Conservation (phyloP, 2,113 vertebrate species). For the Mesocricetus auratus region DNA sequence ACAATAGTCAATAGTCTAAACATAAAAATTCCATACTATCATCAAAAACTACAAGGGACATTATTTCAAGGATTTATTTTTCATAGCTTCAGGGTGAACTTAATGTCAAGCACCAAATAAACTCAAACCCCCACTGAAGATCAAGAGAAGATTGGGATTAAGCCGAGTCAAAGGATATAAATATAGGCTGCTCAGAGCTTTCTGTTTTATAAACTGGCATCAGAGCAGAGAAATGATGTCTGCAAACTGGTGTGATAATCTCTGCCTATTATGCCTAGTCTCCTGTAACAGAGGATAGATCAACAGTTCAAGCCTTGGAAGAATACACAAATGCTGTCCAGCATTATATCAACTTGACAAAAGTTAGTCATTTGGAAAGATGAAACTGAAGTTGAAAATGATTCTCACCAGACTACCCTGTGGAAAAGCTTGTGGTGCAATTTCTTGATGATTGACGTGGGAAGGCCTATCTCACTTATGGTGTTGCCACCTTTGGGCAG, state of each 20-base stretch:
- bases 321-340: background rate
- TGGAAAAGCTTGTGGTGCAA: background rate
- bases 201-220: background rate
- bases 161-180: background rate
- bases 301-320: no score
- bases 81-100: background rate
- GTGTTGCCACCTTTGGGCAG: no score
- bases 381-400: background rate
- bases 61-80: background rate
- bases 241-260: background rate
- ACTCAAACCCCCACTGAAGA: background rate
- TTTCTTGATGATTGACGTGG: background rate
- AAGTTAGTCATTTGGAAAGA: background rate
- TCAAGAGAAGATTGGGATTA: background rate
- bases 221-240: background rate
- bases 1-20: background rate
- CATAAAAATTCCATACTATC: background rate
- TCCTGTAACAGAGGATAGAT: background rate
- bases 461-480: no score
- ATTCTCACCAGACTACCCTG: background rate
- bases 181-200: background rate
- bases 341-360: background rate
- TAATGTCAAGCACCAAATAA: background rate
- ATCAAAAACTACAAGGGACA: background rate
- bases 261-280: no score